A percentile compares a stretch with the other conserved stretches of the same genome.
Evolutionary conservation across 2,888 invertebrate genomes (phyloP).

Genomic region (Ochropleura leucogaster): DNA sequence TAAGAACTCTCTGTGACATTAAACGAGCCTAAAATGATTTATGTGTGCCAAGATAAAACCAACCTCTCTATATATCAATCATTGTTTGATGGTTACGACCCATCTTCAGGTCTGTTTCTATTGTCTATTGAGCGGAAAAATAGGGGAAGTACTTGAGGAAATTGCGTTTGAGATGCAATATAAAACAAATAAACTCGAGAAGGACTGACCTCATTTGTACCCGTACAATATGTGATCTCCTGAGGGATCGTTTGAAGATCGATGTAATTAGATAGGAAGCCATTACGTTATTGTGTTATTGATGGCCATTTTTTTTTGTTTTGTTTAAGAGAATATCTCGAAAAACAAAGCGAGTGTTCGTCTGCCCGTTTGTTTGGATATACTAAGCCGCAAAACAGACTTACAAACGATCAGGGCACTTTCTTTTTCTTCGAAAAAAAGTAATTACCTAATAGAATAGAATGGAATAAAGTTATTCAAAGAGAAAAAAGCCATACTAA

Average conservation of each 20-base stretch:
- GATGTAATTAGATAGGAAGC: slow-evolving; percentile 42
- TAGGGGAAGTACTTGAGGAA: slow-evolving; percentile 43
- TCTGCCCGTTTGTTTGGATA: background rate
- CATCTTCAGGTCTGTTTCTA: slow-evolving; percentile 55
- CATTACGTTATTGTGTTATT: slow-evolving; percentile 24
- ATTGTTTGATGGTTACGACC: slow-evolving; percentile 58
- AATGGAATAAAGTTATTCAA: too few species aligned
- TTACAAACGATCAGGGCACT: background rate
- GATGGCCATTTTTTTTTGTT: slow-evolving; percentile 7
- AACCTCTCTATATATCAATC: slow-evolving; percentile 71
- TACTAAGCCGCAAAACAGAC: background rate
- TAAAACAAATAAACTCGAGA: slow-evolving; percentile 46
- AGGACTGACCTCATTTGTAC: slow-evolving; percentile 38
- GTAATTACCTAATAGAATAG: too few species aligned
- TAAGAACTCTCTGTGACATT: slow-evolving; percentile 69
- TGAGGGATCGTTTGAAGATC: slow-evolving; percentile 24
- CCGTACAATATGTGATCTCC: slow-evolving; percentile 28
- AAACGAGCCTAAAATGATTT: slow-evolving; percentile 77
- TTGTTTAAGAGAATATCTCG: background rate
- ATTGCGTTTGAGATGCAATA: slow-evolving; percentile 48
- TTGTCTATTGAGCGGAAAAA: slow-evolving; percentile 64
- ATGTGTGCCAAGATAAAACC: slow-evolving; percentile 72
- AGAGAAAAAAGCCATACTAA: too few species aligned
- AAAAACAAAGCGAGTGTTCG: background rate
- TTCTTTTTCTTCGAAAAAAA: background rate